These are phyloP conservation scores for Sternarchorhynchus goeldii DNA, from an alignment of 2,797 vertebrate genomes.

Conservation along the genomic window DNA sequence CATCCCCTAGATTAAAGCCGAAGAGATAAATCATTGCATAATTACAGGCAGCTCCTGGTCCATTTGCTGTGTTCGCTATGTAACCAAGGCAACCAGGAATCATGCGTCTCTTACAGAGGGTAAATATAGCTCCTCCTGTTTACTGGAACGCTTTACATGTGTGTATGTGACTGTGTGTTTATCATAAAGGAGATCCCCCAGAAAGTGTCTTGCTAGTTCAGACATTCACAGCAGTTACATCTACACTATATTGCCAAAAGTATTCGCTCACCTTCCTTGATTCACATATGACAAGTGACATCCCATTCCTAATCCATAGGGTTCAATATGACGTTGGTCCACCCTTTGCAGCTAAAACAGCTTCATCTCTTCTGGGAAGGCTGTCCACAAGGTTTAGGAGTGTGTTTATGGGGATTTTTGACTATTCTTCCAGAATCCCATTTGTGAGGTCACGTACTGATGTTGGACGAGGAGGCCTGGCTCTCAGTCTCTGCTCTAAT, in stretches of 20 bases:
- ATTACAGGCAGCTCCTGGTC: conserved; percentile 71
- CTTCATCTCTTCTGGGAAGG: too few species aligned
- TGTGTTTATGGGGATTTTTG: too few species aligned
- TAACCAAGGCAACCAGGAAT: conserved; percentile 73
- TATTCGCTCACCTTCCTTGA: too few species aligned
- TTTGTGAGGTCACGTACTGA: too few species aligned
- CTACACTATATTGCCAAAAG: conserved; percentile 1
- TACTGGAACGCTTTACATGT: conserved; percentile 66
- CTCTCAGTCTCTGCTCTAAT: too few species aligned
- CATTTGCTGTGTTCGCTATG: conserved; percentile 68
- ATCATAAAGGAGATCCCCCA: conserved; percentile 32
- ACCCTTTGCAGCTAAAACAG: too few species aligned
- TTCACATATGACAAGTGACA: too few species aligned
- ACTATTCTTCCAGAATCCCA: too few species aligned
- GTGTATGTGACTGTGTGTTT: conserved; percentile 16
- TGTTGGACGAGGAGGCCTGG: too few species aligned
- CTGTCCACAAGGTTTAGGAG: too few species aligned
- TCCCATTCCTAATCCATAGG: too few species aligned
- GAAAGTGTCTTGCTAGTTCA: conserved; percentile 19
- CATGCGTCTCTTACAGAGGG: conserved; percentile 66
- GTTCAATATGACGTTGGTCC: too few species aligned
- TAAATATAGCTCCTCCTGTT: conserved; percentile 73
- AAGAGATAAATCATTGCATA: conserved; percentile 72
- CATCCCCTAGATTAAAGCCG: conserved; percentile 69
- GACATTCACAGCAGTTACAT: conserved; percentile 7